Conservation (phyloP, 2,113 vertebrate genomes). For the Nothobranchius kuhntae region DNA sequence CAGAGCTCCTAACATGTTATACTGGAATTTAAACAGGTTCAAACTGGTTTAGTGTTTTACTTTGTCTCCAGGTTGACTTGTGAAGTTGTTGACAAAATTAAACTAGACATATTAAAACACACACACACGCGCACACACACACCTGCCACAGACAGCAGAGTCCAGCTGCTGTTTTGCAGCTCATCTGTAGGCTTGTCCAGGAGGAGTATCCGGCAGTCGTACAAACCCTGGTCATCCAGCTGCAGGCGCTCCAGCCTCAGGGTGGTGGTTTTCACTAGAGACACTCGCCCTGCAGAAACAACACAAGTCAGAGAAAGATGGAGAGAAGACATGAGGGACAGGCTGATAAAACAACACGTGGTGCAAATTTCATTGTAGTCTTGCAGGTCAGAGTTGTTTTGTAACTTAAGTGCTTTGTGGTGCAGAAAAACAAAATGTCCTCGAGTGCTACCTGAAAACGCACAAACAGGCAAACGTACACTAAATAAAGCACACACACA, state of each 20-base stretch:
- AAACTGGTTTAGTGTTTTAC: not conserved
- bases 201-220: conserved; percentile 90
- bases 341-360: not conserved
- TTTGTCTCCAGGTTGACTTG: conserved; percentile 1
- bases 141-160: conserved; percentile 86
- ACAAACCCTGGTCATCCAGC: conserved; percentile 88
- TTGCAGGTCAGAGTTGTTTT: conserved; percentile 11
- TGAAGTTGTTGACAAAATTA: not conserved
- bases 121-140: not conserved
- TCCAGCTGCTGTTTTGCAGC: conserved; percentile 88
- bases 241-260: conserved; percentile 83
- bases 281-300: conserved; percentile 83
- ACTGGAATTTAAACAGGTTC: not conserved
- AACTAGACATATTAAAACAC: not conserved
- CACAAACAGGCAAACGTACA: not conserved
- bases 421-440: conserved; percentile 20
- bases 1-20: not conserved
- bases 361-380: conserved; percentile 31
- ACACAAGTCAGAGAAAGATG: too few species aligned
- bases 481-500: conserved; percentile 4
- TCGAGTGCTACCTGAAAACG: conserved; percentile 28
- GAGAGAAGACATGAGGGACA: not conserved
- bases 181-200: conserved; percentile 86
- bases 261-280: conserved; percentile 80
- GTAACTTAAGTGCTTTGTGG: conserved; percentile 8